Conservation (phyloP, 1,140 invertebrate genomes). For the Microplitis mediator region DNA sequence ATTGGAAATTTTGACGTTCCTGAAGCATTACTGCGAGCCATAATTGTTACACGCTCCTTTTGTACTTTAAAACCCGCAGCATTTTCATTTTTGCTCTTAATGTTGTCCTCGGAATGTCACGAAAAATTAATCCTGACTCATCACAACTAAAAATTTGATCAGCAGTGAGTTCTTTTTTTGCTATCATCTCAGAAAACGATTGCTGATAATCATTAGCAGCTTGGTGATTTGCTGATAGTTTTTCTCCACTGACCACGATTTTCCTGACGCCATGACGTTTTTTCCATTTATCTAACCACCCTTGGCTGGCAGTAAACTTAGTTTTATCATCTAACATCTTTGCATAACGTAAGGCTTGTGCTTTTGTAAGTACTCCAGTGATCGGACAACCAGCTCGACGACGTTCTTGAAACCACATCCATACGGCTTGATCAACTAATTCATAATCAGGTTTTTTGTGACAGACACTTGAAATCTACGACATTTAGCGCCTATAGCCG, state of each 20-base stretch:
- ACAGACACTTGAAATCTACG: no score
- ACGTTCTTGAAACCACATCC: constrained; percentile 34
- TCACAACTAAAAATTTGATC: constrained; percentile 47
- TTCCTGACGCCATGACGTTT: constrained; percentile 29
- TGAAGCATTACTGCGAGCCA: constrained; percentile 52
- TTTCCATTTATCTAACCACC: constrained; percentile 40
- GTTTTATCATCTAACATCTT: constrained; percentile 25
- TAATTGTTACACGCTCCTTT: constrained; percentile 36
- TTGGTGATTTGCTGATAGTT: constrained; percentile 22
- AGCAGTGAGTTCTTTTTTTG: constrained; percentile 16
- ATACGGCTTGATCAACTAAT: constrained; percentile 21
- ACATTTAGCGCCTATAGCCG: no score
- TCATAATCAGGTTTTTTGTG: constrained; percentile 7
- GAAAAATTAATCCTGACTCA: constrained; percentile 45
- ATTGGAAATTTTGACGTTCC: constrained; percentile 49
- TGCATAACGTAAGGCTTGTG: constrained; percentile 36
- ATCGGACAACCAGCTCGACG: constrained; percentile 32
- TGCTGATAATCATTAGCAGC: not conserved
- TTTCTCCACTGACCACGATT: constrained; percentile 26
- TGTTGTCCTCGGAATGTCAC: constrained; percentile 38
- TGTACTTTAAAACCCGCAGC: constrained; percentile 28
- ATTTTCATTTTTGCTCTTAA: constrained; percentile 33
- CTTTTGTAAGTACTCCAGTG: constrained; percentile 31
- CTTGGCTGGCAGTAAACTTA: constrained; percentile 35
- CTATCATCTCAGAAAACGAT: constrained; percentile 6